Evolutionary conservation across 1,140 invertebrate species (phyloP).

Genomic region (Eciton burchellii): DNA sequence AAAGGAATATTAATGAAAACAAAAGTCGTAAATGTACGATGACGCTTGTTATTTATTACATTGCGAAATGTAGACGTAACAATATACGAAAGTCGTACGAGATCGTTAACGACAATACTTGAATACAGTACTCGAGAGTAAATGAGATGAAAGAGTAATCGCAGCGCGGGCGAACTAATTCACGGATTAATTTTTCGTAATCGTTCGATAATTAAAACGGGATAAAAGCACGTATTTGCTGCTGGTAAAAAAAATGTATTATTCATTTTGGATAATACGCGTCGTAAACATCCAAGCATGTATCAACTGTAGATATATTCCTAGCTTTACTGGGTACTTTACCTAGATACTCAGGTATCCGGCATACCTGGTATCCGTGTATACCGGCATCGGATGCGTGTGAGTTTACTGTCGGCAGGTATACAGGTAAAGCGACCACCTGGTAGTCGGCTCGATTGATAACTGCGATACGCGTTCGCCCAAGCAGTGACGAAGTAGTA

Average conservation of each 20-base stretch:
- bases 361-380: not conserved
- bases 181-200: not conserved
- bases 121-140: too few relatives aligned
- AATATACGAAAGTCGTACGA: too few relatives aligned
- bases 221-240: not conserved
- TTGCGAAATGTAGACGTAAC: too few relatives aligned
- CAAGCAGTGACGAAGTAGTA: too few relatives aligned
- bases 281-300: not conserved
- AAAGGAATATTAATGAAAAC: not conserved
- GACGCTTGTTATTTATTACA: too few relatives aligned
- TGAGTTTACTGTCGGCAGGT: conserved; percentile 10
- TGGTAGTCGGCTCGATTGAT: too few relatives aligned
- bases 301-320: conserved; percentile 36
- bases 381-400: not conserved
- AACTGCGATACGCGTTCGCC: too few relatives aligned
- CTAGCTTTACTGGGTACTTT: not conserved
- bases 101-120: too few relatives aligned
- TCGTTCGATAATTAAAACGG: not conserved
- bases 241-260: not conserved
- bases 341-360: not conserved
- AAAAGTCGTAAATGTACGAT: not conserved
- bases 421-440: not conserved
- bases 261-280: not conserved
- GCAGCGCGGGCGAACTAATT: too few relatives aligned
- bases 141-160: too few relatives aligned